Base-by-base conservation (phyloP, 2,113 vertebrate species). In the Microcebus griseorufus region DNA sequence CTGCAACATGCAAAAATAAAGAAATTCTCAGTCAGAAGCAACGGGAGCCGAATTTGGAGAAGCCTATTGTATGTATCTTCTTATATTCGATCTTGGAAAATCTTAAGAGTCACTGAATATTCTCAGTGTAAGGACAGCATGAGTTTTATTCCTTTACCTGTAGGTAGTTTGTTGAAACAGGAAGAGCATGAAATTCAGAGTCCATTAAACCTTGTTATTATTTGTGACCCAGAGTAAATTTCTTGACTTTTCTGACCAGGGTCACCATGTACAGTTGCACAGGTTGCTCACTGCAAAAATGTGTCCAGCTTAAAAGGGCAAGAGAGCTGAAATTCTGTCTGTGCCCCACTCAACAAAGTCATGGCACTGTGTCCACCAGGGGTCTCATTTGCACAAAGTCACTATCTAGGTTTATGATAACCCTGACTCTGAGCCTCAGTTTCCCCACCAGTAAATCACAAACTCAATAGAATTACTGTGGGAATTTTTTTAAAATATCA, bases 231-330 rank as follows among this genome's bases (percentile, higher is more conserved):
- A 79, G 39, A 64, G 5, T 65, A 67, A 27, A 3, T 80, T 39
- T 92, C 37, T 89, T 89, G 37, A 45, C 45, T 95, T 94, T 95
- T 18, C 53, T 84, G 73, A 96, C 45, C 32, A 79, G 78, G 37
- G 29, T 34, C 25, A 53, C 32, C 22, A 29, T 22, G 51, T 14
- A 39, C 5, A 84, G 42, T 16, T 79, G 16, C 22, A 51, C 2
- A 97, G 93, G 98, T 93, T 98, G 96, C 65, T 91, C 88, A 98
- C 34, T 67, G 20, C 9, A 79, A 48, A 62, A 29, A 6, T 6
- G 25, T 48, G 9, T 25, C 14, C 60, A 84, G 9, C 12, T 29
- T 29, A 12, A 64, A 42, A 23, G 39, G 6, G 32, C 3, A 82
- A 85, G 32, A 22, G 82, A 23, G 20, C 65, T 80, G 32, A 73